Base-by-base conservation (phyloP, 2,113 vertebrate genomes). In the Equus quagga region DNA sequence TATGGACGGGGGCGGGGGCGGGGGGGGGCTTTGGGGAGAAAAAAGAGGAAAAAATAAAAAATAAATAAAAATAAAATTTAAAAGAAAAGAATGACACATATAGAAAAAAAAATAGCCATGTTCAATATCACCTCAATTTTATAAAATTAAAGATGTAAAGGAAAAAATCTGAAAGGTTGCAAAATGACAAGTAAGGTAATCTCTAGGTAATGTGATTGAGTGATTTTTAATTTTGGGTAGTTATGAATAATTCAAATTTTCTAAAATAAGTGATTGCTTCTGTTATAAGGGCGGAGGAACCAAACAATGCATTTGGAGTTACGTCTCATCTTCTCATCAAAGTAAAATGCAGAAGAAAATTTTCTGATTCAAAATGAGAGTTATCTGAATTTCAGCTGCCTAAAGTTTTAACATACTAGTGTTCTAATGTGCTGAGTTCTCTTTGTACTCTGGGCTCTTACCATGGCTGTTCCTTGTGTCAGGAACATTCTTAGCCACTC, bases 71-170 rank as follows among this genome's bases (percentile, higher is more conserved):
- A 41, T 41, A 41, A 41, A 41, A 41, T 41, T 41, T 41, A 41
- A 41, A 41, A 41, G 3, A 41, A 41, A 3, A 41, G 36, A 41
- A 41, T 41, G 36, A 41, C 36, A 41, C 36, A 41, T 41, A 41
- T 41, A 41, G 36, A 41, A 41, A 41, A 41, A 41, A 41, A 41
- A 95, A 54, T 33, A 94, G 15, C 28, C 9, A 70, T 76, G 28
- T 65, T 76, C 36, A 41, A 28, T 75, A 62, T 65, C 36, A 79
- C 81, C n/a, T 88, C 75, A 70, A 91, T 31, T 91, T 78, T 78
- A 88, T 79, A 84, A 85, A 92, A 85, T n/a, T 83, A 96, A 96
- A 96, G 56, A 85, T 80, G 14, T 10, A 49, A 0, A 81, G 26
- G 7, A 36, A 70, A 92, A 83, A 72, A 79, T 89, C 26, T 56